Evolutionary conservation across 2,888 invertebrate species (phyloP).

Genomic region (Nymphalis c-album): DNA sequence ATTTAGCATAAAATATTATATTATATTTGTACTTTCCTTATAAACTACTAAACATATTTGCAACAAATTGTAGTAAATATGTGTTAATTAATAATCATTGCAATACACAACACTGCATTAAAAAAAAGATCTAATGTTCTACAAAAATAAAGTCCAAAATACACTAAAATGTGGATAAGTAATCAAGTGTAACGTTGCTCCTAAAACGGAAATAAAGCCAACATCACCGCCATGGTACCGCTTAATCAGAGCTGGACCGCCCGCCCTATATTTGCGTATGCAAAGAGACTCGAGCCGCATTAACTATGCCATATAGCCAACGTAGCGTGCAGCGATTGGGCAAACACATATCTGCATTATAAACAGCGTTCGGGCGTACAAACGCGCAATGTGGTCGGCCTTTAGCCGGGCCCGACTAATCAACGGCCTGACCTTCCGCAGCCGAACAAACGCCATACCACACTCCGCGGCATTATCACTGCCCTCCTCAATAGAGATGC

Average conservation of each 20-base stretch:
- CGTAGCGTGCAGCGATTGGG: slow-evolving; percentile 81
- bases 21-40: slow-evolving; percentile 1
- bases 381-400: slow-evolving; percentile 80
- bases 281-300: slow-evolving; percentile 80
- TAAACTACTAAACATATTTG: not conserved
- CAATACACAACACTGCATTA: not conserved
- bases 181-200: slow-evolving; percentile 65
- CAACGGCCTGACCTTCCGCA: slow-evolving; percentile 78
- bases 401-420: slow-evolving; percentile 79
- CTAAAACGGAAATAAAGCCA: slow-evolving; percentile 69
- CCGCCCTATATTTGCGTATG: slow-evolving; percentile 82
- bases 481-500: slow-evolving; percentile 42
- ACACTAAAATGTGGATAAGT: slow-evolving; percentile 53
- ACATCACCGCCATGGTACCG: slow-evolving; percentile 70
- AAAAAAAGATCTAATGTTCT: slow-evolving; percentile 4
- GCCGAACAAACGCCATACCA: slow-evolving; percentile 67
- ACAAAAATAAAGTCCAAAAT: slow-evolving; percentile 16
- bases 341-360: slow-evolving; percentile 83
- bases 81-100: not conserved
- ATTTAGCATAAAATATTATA: not conserved
- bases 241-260: slow-evolving; percentile 78
- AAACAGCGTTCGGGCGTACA: slow-evolving; percentile 79
- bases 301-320: slow-evolving; percentile 82
- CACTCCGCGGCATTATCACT: slow-evolving; percentile 46
- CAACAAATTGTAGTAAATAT: not conserved